These are phyloP conservation scores for Actinia equina DNA, from an alignment of 64 coral and sea anemone species.

Conservation along the genomic window DNA sequence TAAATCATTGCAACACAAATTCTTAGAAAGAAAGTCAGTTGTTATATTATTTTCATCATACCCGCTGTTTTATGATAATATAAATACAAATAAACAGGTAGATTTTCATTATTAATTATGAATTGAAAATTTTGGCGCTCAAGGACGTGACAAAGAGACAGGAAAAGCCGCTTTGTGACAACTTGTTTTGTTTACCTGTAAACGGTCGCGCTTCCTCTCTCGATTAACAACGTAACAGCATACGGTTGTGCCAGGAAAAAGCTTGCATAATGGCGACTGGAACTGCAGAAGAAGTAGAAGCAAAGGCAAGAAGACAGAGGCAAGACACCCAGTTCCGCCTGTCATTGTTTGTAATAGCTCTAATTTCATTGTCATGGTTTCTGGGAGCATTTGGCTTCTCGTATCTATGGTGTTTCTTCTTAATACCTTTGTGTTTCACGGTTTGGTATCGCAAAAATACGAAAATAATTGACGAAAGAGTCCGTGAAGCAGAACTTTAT, in stretches of 20 bases:
- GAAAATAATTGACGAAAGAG: constrained; percentile 51
- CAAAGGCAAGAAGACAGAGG: constrained; percentile 52
- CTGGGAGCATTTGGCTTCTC: constrained; percentile 74
- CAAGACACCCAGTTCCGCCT: constrained; percentile 71
- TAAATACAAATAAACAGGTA: not conserved
- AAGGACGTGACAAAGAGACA: not conserved
- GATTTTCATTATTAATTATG: constrained; percentile 7
- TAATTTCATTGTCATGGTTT: constrained; percentile 59
- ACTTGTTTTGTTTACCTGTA: not conserved
- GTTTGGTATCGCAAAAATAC: constrained; percentile 84
- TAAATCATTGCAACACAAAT: too few relatives aligned
- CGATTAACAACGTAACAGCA: not conserved
- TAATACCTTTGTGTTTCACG: constrained; percentile 81
- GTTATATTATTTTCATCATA: not conserved
- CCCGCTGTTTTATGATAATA: not conserved
- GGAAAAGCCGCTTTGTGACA: not conserved
- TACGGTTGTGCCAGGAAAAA: not conserved
- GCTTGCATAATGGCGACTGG: constrained; percentile 13
- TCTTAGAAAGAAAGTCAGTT: too few relatives aligned
- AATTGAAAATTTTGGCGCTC: not conserved
- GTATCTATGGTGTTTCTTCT: constrained; percentile 62
- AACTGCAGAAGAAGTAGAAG: constrained; percentile 51
- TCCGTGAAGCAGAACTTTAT: constrained; percentile 77
- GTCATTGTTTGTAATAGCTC: constrained; percentile 65
- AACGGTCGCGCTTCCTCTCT: not conserved